phyloP scores from a whole-genome alignment of 2,888 invertebrate species.

The Cordilura impudica region DNA sequence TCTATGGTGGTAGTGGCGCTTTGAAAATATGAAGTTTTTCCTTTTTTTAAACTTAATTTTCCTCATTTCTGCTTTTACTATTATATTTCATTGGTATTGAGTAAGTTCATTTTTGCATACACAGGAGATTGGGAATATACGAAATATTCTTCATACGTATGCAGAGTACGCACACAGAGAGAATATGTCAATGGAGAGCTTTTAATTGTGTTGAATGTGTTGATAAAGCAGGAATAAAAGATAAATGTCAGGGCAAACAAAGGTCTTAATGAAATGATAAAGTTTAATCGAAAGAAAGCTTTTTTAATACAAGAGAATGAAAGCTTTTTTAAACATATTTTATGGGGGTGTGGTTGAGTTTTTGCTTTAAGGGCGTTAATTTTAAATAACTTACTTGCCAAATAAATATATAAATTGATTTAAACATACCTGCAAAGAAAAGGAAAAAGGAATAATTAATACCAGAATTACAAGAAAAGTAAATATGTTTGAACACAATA shows the following conservation, averaged over 20 bases:
- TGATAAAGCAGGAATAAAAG: conserved; percentile 22
- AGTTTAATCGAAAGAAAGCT: conserved; percentile 16
- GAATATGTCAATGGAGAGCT: conserved; percentile 24
- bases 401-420: neutral
- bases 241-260: conserved; percentile 50
- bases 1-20: conserved; percentile 13
- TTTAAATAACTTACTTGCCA: conserved; percentile 34
- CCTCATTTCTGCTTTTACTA: conserved; percentile 7
- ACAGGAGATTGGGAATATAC: neutral
- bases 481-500: no score
- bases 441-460: neutral
- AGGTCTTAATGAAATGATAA: neutral
- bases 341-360: neutral
- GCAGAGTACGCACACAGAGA: conserved; percentile 14
- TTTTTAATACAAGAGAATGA: neutral
- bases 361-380: neutral
- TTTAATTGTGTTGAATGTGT: conserved; percentile 44
- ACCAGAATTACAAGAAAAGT: no score
- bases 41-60: conserved; percentile 44
- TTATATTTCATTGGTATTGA: neutral
- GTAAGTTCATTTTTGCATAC: conserved; percentile 31
- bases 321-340: conserved; percentile 3
- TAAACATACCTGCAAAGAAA: conserved; percentile 56
- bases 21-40: conserved; percentile 28
- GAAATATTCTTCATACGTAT: neutral